Base-by-base conservation (phyloP, 1,140 invertebrate species). In the Drosophila nikananu region DNA sequence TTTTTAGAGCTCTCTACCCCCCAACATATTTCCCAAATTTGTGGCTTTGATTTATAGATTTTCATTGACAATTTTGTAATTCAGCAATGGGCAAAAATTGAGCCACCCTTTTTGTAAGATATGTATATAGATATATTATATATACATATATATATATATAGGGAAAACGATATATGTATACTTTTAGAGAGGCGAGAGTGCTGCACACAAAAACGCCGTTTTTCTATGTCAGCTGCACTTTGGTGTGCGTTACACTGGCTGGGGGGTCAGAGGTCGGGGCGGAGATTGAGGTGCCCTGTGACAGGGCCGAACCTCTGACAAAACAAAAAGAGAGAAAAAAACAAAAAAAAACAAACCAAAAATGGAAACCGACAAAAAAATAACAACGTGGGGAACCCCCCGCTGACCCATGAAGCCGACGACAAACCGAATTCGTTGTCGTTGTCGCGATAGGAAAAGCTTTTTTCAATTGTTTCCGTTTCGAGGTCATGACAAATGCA, bases 381-480 rank as follows among this genome's bases (percentile, higher is more conserved):
- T 7, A 41, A 41, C 27, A 41, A 41, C 27, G 19, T 51, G 27
- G 27, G 44, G 21, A 61, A 39, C 57, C 42, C 42, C 35, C 42
- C 41, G n/a, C n/a, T 67, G 46, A 51, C 55, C 57, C 75, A 66
- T 39, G 35, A 52, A 71, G 21, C 76, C 74, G 59, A 63, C 59
- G 66, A 78, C 76, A 79, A 79, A 79, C 77, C 76, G 76, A 79
- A 79, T 79, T 79, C 76, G 76, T 79, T 72, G 73, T 77, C 65
- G 63, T 71, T 79, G 59, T 67, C 81, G 84, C 84, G 77, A 87
- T 87, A 89, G 84, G 77, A 89, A 87, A 80, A 87, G 84, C 84
- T 87, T 89, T 87, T 87, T 87, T 87, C 84, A 87, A 87, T 87
- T 87, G 84, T 87, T 87, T 87, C 84, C 84, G 77, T 87, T 87